These are phyloP conservation scores for Selene dorsalis DNA, from an alignment of 2,797 vertebrate species.

Conservation along the genomic window DNA sequence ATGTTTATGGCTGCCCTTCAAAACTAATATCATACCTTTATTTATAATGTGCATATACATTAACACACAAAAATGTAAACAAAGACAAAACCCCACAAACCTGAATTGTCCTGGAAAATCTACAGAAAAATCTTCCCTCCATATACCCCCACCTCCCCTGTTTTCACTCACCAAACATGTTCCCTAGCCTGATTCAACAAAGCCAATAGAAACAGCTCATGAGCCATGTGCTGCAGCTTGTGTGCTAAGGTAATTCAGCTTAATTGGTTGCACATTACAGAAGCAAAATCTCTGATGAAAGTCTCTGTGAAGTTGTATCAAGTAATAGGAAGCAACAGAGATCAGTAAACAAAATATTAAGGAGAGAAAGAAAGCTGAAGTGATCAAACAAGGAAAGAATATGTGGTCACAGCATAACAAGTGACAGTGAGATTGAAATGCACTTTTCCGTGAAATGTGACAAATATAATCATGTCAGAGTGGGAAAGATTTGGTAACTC, in stretches of 20 bases:
- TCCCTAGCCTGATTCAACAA: constrained; percentile 28
- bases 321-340: constrained; percentile 45
- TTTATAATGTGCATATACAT: background rate
- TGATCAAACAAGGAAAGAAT: constrained; percentile 19
- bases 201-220: constrained; percentile 48
- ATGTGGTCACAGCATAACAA: background rate
- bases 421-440: constrained; percentile 11
- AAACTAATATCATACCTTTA: constrained; percentile 1
- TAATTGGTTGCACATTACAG: constrained; percentile 65
- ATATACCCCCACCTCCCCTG: constrained; percentile 5
- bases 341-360: constrained; percentile 43
- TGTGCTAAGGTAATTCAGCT: constrained; percentile 61
- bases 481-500: constrained; percentile 5
- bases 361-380: background rate
- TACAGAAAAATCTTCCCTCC: constrained; percentile 4
- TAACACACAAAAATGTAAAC: background rate
- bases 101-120: constrained; percentile 13
- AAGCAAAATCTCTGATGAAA: constrained; percentile 51
- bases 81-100: background rate
- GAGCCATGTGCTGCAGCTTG: constrained; percentile 33
- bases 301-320: constrained; percentile 49
- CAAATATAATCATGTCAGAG: constrained; percentile 28
- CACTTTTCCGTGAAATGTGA: constrained; percentile 19
- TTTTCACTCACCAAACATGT: constrained; percentile 22
- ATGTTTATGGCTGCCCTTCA: constrained; percentile 9